Evolutionary conservation across 2,797 vertebrate species (phyloP).

Genomic region (Microhierax caerulescens): DNA sequence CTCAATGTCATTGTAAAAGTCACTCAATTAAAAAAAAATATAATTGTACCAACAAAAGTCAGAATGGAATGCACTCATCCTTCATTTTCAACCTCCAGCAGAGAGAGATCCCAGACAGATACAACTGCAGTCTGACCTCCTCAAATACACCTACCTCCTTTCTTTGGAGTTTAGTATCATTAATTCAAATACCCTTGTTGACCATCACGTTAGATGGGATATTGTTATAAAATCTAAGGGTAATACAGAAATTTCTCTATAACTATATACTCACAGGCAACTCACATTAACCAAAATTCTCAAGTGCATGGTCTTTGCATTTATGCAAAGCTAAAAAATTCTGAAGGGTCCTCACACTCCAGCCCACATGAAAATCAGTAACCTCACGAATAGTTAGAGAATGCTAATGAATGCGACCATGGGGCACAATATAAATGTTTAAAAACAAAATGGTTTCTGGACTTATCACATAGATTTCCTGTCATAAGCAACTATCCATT

Average conservation of each 20-base stretch:
- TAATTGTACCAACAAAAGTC: background rate
- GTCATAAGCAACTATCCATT: background rate
- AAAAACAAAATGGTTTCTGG: background rate
- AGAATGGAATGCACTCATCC: background rate
- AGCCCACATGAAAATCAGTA: background rate
- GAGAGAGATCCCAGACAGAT: background rate
- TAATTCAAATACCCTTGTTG: background rate
- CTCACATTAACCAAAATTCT: background rate
- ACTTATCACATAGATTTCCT: background rate
- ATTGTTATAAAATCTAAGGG: background rate
- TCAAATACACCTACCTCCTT: background rate
- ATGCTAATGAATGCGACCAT: rapidly evolving
- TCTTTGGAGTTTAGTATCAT: background rate
- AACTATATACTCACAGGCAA: background rate
- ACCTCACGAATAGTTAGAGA: background rate
- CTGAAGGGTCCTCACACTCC: background rate
- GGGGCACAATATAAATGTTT: background rate
- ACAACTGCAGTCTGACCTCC: background rate
- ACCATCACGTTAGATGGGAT: background rate
- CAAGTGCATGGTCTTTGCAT: background rate
- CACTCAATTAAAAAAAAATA: background rate
- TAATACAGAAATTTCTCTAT: background rate
- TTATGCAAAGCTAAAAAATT: background rate
- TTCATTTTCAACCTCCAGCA: background rate
- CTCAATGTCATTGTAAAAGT: background rate